Base-by-base conservation (phyloP, 2,888 invertebrate genomes). In the Ectemnius lituratus region DNA sequence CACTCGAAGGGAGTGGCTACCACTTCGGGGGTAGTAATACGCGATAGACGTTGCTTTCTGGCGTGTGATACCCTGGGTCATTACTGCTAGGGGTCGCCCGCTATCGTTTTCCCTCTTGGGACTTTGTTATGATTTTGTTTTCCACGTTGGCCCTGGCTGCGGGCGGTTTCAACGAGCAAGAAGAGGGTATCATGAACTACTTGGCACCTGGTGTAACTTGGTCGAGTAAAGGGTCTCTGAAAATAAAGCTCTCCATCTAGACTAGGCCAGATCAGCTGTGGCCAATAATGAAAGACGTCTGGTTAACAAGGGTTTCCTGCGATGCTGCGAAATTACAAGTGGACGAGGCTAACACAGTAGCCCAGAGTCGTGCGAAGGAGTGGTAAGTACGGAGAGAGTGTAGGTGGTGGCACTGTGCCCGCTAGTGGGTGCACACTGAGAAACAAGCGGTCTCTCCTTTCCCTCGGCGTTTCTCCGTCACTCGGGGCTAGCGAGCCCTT, bases 51-150 rank as follows among this genome's bases (percentile, higher is more conserved):
- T 82, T 82, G 85, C 79, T 83, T 80, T 80, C 78, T 75, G 37
- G 74, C 76, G 74, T 78, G 11, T 8, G 75, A 81, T 79, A 70
- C 73, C 69, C 70, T 71, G 70, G 85, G 86, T 85, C 87, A 88
- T 87, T 88, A 86, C 79, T 83, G 84, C 84, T 71, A 75, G 69
- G 78, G 83, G 8, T 71, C 86, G 87, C 87, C 37, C 37, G 85
- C 85, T 89, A 90, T 90, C 89, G 87, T 83, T 88, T 89, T 87
- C 87, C 85, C 90, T 88, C 90, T 75, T 83, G 90, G 90, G 90
- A 90, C 87, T 80, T 88, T 87, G 89, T 90, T 90, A 90, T 86
- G 86, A 86, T 85, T 85, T 87, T 86, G 85, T 86, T 83, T 84
- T 70, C 80, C 67, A 72, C 69, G 64, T 52, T 66, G 65, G 59